Evolutionary conservation across 1,140 invertebrate genomes (phyloP).

Genomic region (Drosophila punjabiensis): DNA sequence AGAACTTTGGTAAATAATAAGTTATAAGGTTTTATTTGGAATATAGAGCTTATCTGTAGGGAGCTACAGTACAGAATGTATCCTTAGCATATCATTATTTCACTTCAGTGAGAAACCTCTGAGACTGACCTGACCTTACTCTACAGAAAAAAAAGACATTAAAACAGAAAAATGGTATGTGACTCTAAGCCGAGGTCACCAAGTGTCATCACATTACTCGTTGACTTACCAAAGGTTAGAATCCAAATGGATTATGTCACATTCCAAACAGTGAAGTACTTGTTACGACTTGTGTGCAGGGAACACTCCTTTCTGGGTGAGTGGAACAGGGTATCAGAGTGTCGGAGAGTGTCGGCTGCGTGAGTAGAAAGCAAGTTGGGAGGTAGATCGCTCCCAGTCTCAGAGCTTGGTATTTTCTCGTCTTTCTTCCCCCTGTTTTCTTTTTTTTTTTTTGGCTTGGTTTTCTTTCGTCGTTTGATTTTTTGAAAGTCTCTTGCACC

Average conservation of each 20-base stretch:
- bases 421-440: conserved; percentile 17
- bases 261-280: neutral
- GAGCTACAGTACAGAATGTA: too few relatives aligned
- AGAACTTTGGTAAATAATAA: neutral
- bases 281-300: neutral
- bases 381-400: conserved; percentile 16
- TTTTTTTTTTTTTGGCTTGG: conserved; percentile 5
- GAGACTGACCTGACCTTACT: neutral
- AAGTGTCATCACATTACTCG: conserved; percentile 2
- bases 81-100: too few relatives aligned
- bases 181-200: conserved; percentile 1
- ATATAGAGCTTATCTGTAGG: neutral
- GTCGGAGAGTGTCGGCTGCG: conserved; percentile 33
- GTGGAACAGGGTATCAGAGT: conserved; percentile 20
- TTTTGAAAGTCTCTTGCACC: conserved; percentile 73
- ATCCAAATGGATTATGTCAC: neutral
- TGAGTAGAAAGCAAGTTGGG: conserved; percentile 63
- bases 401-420: conserved; percentile 47
- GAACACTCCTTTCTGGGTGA: neutral
- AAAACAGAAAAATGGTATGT: conserved; percentile 2
- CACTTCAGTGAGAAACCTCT: neutral
- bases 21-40: neutral
- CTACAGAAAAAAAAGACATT: neutral
- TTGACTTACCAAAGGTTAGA: neutral
- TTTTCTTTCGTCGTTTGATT: conserved; percentile 39